Evolutionary conservation across 1,140 invertebrate species (phyloP), one percentile per base, ranked within the genome.

Genomic region (Chlorops oryzae): DNA sequence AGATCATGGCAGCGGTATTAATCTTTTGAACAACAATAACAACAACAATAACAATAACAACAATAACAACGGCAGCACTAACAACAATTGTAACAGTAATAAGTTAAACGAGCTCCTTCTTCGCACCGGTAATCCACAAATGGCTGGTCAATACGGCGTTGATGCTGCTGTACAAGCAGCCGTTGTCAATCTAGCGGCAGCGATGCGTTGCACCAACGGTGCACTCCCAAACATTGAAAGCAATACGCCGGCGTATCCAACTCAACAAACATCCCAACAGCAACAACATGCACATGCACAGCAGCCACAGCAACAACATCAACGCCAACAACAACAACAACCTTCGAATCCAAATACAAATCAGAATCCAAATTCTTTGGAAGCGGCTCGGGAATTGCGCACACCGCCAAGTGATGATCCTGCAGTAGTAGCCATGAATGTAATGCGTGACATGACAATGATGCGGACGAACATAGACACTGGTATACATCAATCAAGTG

Each of bases 121-220:
- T 9, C 48, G 27, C 5, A 42, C 48, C 12, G 15, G 18, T 5
- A 41, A 34, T 28, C 32, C 55, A 24, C 51, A 57, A 6, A 46
- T 67, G 47, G 72, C 75, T 34, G 80, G 79, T 56, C 83, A 85
- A 57, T 86, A 84, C 68, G 80, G 79, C 52, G 80, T 83, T 51
- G 84, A 85, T 64, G 73, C 74, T 0, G 79, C 78, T 1, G 83
- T 85, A 12, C 83, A 85, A 61, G 84, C 83, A 2, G 81, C 83
- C 15, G 86, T 88, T 27, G 87, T 87, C 5, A 88, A 87, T 52
- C 67, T 89, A 40, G 87, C 85, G 1, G 83, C 84, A 20, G 85
- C 87, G 1, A 90, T 89, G 87, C 76, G 86, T 52, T 84, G 89
- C 74, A 79, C 80, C 45, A 63, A 61, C 50, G 44, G 41, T 61